phyloP scores from a whole-genome alignment of 2,888 invertebrate genomes.

The Folsomia candida region DNA sequence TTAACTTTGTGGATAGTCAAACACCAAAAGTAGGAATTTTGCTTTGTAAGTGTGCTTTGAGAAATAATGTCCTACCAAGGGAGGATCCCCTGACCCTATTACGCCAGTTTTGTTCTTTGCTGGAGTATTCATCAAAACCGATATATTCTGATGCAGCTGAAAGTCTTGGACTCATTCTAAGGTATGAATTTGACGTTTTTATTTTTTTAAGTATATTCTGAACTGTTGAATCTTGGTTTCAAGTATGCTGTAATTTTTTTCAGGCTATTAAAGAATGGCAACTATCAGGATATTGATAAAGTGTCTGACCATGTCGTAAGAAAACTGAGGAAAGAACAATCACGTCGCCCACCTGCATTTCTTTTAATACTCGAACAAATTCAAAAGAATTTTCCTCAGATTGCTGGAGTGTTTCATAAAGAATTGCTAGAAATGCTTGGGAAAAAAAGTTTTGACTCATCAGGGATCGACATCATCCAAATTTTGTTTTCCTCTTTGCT shows the following conservation, averaged over 20 bases:
- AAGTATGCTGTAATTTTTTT: no score
- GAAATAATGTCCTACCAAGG: constrained; percentile 34
- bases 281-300: no score
- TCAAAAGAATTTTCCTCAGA: constrained; percentile 13
- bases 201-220: not conserved
- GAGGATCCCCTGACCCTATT: constrained; percentile 8
- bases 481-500: not conserved
- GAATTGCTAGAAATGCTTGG: not conserved
- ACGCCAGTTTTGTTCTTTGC: constrained; percentile 5
- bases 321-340: not conserved
- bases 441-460: not conserved
- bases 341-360: not conserved
- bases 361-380: constrained; percentile 50
- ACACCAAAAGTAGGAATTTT: constrained; percentile 2
- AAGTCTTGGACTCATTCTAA: constrained; percentile 59
- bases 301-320: no score
- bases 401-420: not conserved
- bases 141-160: constrained; percentile 57
- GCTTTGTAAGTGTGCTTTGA: constrained; percentile 29
- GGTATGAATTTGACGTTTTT: constrained; percentile 35
- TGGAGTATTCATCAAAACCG: constrained; percentile 28
- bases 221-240: not conserved
- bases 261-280: no score
- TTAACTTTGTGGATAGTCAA: not conserved
- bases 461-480: not conserved